phyloP scores from a whole-genome alignment of 2,113 vertebrate species.

The Ptychochromis oligacanthus region DNA sequence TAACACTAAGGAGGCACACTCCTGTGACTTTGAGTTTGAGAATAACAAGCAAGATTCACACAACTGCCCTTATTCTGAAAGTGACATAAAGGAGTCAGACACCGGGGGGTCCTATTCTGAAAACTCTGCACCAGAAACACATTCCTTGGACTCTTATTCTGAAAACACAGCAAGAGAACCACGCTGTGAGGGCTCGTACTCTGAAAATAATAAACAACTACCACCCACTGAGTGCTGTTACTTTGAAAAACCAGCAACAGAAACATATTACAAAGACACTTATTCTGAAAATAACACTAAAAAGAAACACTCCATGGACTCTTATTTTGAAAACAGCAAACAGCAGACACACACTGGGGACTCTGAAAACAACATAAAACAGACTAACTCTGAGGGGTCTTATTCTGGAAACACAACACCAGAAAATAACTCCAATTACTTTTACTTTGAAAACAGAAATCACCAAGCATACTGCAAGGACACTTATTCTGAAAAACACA shows the following conservation, averaged over 20 bases:
- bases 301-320: accelerated
- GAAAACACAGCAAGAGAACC: not conserved
- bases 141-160: not conserved
- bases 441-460: not conserved
- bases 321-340: not conserved
- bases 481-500: constrained; percentile 10
- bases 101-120: not conserved
- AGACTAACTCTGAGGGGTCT: not conserved
- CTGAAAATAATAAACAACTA: not conserved
- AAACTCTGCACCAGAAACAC: not conserved
- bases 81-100: accelerated
- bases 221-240: not conserved
- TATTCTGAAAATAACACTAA: not conserved
- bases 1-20: not conserved
- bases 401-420: not conserved
- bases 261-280: not conserved
- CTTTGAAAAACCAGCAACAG: not conserved
- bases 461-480: not conserved
- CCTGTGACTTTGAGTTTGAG: not conserved
- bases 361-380: not conserved
- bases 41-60: not conserved
- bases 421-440: not conserved
- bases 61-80: constrained; percentile 10
- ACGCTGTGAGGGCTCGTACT: not conserved
- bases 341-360: not conserved